Evolutionary conservation across 2,113 vertebrate species (phyloP), one percentile per base, ranked within the genome.

Genomic region (Myodes glareolus): DNA sequence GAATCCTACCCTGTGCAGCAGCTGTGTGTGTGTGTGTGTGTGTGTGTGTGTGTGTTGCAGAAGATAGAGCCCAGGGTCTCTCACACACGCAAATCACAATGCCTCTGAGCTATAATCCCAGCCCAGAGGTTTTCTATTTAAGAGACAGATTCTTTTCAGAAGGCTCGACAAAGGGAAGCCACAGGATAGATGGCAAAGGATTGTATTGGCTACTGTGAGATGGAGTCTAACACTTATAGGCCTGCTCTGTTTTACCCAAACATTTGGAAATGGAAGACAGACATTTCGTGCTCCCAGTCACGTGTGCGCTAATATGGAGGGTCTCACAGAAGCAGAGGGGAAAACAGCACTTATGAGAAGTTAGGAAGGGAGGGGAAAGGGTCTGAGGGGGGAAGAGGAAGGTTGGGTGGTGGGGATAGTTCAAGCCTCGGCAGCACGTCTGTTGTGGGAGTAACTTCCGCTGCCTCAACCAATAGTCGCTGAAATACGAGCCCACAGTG

Each of bases 61-160:
- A 78, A 42, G 55, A 65, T 9, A 52, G 68, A 90, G 36, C 31
- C 39, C 52, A 58, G 14, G 76, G 5, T 29, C 47, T 31, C 63
- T 88, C 63, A 45, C 39, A 61, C 21, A 14, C 0, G 3, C 25
- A 16, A 47, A 63, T 17, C 39, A 31, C 25, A 67, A n/a, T 68
- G 52, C 25, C 17, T 42, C 52, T 58, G 73, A 52, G 27, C 14
- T 90, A 42, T 63, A 63, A n/a, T n/a, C 58, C 21, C n/a, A 70
- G 39, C 6, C 47, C 17, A 61, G 55, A 8, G 17, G 1, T 12
- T 67, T 85, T 86, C 65, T 61, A 80, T 58, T 93, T 73, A 55
- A 61, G 11, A 4, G 39, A n/a, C n/a, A n/a, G n/a, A 77, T 86
- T 93, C 72, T 96, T 92, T 94, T 68, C 67, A 84, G 42, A 68